phyloP scores from a whole-genome alignment of 1,140 invertebrate species.

The Panulirus ornatus region DNA sequence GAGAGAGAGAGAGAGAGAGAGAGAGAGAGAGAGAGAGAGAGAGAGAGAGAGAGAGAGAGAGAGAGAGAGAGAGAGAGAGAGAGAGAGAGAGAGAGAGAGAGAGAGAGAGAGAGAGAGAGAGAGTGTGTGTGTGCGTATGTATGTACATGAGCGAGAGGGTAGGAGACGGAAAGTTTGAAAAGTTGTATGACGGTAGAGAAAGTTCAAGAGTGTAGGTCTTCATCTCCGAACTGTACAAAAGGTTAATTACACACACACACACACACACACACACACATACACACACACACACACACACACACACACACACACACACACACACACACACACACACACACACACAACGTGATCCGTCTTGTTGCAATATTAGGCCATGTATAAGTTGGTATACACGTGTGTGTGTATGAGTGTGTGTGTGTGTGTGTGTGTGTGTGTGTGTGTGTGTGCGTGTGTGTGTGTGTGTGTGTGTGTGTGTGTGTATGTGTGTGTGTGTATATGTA shows the following conservation, averaged over 20 bases:
- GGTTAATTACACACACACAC: too few relatives aligned
- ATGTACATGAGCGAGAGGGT: background rate
- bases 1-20: too few relatives aligned
- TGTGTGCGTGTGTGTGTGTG: conserved; percentile 10
- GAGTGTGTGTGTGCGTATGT: background rate
- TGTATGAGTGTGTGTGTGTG: background rate
- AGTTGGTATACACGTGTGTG: background rate
- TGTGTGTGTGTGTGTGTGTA: conserved; percentile 19
- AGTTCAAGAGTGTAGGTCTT: too few relatives aligned
- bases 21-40: too few relatives aligned
- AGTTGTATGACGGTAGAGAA: too few relatives aligned
- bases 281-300: too few relatives aligned
- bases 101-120: background rate
- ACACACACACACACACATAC: too few relatives aligned
- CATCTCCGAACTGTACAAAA: too few relatives aligned
- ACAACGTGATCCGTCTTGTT: too few relatives aligned
- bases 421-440: background rate
- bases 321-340: too few relatives aligned
- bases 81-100: background rate
- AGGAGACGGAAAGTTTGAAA: background rate
- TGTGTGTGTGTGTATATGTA: conserved; percentile 14
- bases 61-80: background rate
- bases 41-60: background rate
- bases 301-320: too few relatives aligned
- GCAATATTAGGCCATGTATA: too few relatives aligned